phyloP scores from a whole-genome alignment of 2,888 invertebrate genomes.

The Mesodorylaimus sp. region DNA sequence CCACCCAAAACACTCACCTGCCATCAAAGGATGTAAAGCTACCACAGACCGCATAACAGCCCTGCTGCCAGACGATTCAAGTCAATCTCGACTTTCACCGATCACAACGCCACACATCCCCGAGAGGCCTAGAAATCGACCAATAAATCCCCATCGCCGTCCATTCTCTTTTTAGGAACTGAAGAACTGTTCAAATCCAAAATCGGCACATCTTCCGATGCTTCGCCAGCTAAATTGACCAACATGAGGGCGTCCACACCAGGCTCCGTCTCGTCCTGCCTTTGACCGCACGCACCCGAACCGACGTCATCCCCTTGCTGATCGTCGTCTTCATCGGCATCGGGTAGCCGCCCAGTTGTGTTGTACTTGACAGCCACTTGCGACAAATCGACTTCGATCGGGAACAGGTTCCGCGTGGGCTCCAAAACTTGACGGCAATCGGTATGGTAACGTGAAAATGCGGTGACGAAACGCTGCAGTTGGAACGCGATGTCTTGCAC shows the following conservation, averaged over 20 bases:
- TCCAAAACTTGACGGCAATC: constrained; percentile 39
- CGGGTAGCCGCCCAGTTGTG: constrained; percentile 11
- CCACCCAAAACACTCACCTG: too few relatives aligned
- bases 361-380: constrained; percentile 18
- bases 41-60: too few relatives aligned
- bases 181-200: too few relatives aligned
- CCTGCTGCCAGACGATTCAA: too few relatives aligned
- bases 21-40: too few relatives aligned
- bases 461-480: constrained; percentile 57
- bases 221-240: too few relatives aligned
- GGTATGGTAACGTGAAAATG: constrained; percentile 54
- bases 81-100: too few relatives aligned
- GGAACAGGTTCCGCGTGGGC: constrained; percentile 31
- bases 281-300: neutral
- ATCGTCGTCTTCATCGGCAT: constrained; percentile 8
- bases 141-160: too few relatives aligned
- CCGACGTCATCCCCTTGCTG: neutral
- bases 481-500: constrained; percentile 68
- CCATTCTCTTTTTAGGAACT: too few relatives aligned
- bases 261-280: neutral
- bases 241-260: too few relatives aligned
- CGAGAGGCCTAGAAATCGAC: too few relatives aligned
- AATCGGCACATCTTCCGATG: neutral
- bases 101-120: too few relatives aligned
- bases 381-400: constrained; percentile 35